Evolutionary conservation across 1,140 invertebrate species (phyloP), one percentile per base, ranked within the genome.

Genomic region (Aricia agestis): DNA sequence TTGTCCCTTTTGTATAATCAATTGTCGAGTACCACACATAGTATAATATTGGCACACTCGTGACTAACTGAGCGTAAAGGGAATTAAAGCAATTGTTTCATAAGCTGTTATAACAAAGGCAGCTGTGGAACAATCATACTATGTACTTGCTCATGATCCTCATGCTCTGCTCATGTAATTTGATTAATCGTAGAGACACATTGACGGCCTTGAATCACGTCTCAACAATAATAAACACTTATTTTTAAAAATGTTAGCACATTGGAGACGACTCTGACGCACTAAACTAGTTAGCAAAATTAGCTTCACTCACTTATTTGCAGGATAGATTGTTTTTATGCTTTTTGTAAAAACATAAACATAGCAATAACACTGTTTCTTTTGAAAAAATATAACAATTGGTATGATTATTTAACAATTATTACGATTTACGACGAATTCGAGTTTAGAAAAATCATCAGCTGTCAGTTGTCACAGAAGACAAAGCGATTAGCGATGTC

Each of bases 381-480:
- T 68, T 45, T 69, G 63, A 17, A 68, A 57, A 70, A 74, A 70
- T 19, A 78, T 68, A 70, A 68, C 73, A 70, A 73, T 36, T 36
- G 36, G 2, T 36, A 36, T 36, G 36, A 36, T 36, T 75, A 71
- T 68, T 74, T 59, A 61, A 68, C n/a, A 67, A 74, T 72, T 71
- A 76, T 70, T 78, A 73, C n/a, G n/a, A n/a, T n/a, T 25, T 25
- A 25, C 77, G 76, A 72, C 76, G 76, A 73, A 78, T 70, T 78
- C 77, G 76, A 75, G 72, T 72, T 72, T 72, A 42, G 73, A 72
- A 74, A 78, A 74, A 7, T 58, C 36, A 59, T 66, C 45, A 61
- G 70, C 70, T 74, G 69, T 72, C 72, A 74, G 18, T 19, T 6
- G n/a, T n/a, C n/a, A n/a, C n/a, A n/a, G n/a, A 15, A 59, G 58